These are phyloP conservation scores for Tupiocoris notatus DNA, from an alignment of 2,888 invertebrate genomes.

Conservation along the genomic window DNA sequence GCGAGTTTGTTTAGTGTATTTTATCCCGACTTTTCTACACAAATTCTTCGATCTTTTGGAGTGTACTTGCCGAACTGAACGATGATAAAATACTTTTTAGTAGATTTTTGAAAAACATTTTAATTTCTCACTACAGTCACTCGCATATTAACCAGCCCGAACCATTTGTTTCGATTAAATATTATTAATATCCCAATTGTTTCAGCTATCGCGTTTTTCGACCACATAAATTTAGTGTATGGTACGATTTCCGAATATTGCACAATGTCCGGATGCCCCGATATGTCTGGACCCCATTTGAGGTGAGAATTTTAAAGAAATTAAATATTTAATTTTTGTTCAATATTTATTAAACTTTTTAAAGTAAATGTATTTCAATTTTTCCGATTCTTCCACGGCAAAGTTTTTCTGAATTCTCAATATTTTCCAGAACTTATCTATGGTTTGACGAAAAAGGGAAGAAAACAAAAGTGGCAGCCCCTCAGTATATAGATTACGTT, in stretches of 20 bases:
- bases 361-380: not conserved
- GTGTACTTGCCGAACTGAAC: too few relatives aligned
- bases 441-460: constrained; percentile 99
- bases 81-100: too few relatives aligned
- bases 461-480: constrained; percentile 94
- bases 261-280: constrained; percentile 90
- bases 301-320: constrained; percentile 68
- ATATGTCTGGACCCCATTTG: constrained; percentile 95
- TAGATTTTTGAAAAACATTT: too few relatives aligned
- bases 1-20: too few relatives aligned
- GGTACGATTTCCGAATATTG: constrained; percentile 99
- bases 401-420: too few relatives aligned
- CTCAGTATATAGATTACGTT: constrained; percentile 98
- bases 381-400: too few relatives aligned
- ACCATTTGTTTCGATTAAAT: not conserved
- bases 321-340: too few relatives aligned
- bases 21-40: too few relatives aligned
- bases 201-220: constrained; percentile 93
- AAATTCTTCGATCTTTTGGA: too few relatives aligned
- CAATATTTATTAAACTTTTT: too few relatives aligned
- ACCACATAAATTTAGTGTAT: constrained; percentile 97
- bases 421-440: constrained; percentile 78
- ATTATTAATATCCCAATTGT: constrained; percentile 49
- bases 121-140: too few relatives aligned
- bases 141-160: too few relatives aligned